Evolutionary conservation across 2,113 vertebrate genomes (phyloP), one percentile per base, ranked within the genome.

Genomic region (Pitta sordida): DNA sequence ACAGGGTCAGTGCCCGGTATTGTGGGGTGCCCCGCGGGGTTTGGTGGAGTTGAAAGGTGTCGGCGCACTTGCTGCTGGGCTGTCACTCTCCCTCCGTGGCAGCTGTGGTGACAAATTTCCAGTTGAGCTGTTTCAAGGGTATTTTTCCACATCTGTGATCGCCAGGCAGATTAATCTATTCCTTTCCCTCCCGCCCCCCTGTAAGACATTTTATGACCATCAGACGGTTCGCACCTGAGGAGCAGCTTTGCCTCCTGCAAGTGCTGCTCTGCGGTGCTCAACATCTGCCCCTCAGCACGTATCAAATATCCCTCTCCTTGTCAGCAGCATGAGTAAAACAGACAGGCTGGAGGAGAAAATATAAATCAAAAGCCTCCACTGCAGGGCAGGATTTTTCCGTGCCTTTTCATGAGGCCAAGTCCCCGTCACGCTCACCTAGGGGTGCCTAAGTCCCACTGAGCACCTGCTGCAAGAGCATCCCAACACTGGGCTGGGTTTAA

Each of bases 251-350:
- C 88, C 95, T 95, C 90, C 94, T 91, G 74, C 71, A 65, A 88
- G 94, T 21, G 3, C 85, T 79, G 92, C 89, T 96, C 93, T 0
- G 2, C 5, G 0, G 62, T 32, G 91, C 93, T 97, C 95, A 93
- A 95, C 94, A 96, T 97, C 95, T 96, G 96, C 96, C 96, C 91
- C 95, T 96, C 85, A 53, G 93, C 93, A 90, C 23, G 2, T 84
- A 96, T 97, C 96, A 88, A 92, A 96, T 97, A 97, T 94, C 96
- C 85, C 68, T 86, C 91, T 93, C 64, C 93, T 93, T 97, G 97
- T 97, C 96, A 96, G 91, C 92, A 94, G 78, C 94, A 91, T 93
- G 96, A 96, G 81, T 80, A 96, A 95, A 97, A 93, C 96, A 96
- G 96, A 91, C 94, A 93, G 78, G 88, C 91, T 94, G 82, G 90